Conservation (phyloP, 2,113 vertebrate species). For the Falco punctatus region DNA sequence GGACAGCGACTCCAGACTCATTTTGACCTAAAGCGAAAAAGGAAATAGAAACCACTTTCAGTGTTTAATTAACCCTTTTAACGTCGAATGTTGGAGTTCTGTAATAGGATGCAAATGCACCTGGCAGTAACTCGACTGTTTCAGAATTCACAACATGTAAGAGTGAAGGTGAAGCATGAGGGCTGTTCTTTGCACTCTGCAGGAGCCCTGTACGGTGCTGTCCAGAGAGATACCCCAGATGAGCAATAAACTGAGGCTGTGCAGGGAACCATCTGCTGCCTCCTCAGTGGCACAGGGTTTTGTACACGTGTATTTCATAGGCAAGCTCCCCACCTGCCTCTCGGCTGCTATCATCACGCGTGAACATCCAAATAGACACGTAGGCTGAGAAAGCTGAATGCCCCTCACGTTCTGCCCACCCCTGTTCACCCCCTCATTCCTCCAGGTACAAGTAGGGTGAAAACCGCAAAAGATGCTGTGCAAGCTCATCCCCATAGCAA, state of each 20-base stretch:
- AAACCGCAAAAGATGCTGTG: not conserved
- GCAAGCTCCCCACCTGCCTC: not conserved
- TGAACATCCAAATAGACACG: rapidly evolving
- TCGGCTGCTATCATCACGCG: not conserved
- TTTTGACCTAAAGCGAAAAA: slow-evolving; percentile 88
- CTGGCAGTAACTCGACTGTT: not conserved
- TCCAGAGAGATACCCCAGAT: not conserved
- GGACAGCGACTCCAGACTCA: slow-evolving; percentile 94
- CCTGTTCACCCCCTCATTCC: not conserved
- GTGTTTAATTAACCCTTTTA: slow-evolving; percentile 67
- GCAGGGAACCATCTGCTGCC: not conserved
- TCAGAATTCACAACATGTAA: not conserved
- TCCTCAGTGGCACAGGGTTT: not conserved
- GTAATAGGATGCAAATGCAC: not conserved
- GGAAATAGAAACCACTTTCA: slow-evolving; percentile 41
- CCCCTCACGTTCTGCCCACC: not conserved
- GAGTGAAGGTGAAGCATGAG: not conserved
- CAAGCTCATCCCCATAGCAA: not conserved
- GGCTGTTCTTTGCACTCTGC: not conserved
- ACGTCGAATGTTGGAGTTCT: not conserved
- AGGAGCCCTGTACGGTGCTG: not conserved
- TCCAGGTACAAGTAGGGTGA: rapidly evolving
- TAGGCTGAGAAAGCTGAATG: rapidly evolving
- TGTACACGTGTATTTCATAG: not conserved
- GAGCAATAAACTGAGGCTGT: not conserved